Evolutionary conservation across 1,140 invertebrate species (phyloP), one percentile per base, ranked within the genome.

Genomic region (Andrena cerasifolii): DNA sequence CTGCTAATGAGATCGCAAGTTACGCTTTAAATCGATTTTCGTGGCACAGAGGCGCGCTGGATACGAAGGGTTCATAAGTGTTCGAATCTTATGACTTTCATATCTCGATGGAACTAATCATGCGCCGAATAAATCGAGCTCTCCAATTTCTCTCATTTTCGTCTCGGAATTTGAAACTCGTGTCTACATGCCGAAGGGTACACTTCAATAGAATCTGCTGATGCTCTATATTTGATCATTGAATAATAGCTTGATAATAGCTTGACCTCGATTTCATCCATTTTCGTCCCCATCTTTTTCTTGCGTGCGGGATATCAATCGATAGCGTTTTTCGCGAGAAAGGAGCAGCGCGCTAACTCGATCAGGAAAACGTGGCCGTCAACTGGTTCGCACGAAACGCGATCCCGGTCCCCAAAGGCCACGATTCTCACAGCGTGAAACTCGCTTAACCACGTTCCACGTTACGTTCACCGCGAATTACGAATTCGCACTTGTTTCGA

Each of bases 301-400:
- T n/a, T n/a, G n/a, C n/a, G 16, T 10, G 26, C 6, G 2, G 16
- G 24, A 24, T 3, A 53, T 67, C 1, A n/a, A 59, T 31, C 5
- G 16, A 24, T 26, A 54, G 3, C 0, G 3, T 49, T 47, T 58
- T 47, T 71, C 21, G 28, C 7, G 28, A 10, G 14, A 49, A 58
- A 21, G 33, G n/a, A 12, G 16, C 28, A 24, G 3, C 28, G 14
- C 10, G 40, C 47, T 14, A 71, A 58, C 36, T n/a, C 40, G 56
- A 71, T 59, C 40, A 14, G 7, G 14, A 33, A 58, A 54, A 16
- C 18, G 67, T 58, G 10, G 24, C 1, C 10, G 51, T 51, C 56
- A 68, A 68, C n/a, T 58, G 53, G 45, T 59, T 68, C 73, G 43
- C 71, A 56, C 24, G 59, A 63, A 74, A 54, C 36, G 36, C 47